phyloP scores from a whole-genome alignment of 2,888 invertebrate genomes.

The Nephrotoma appendiculata region DNA sequence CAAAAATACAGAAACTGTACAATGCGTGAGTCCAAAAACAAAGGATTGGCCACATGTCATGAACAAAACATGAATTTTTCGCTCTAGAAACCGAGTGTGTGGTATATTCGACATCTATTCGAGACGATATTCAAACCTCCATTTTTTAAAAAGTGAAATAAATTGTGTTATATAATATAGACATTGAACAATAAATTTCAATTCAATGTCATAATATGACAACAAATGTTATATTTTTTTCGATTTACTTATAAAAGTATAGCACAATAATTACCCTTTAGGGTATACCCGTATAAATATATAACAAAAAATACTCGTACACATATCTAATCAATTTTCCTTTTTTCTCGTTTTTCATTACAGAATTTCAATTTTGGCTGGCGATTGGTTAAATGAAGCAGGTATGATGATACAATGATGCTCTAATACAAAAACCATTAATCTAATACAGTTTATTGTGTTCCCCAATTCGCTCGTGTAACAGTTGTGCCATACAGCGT shows the following conservation, averaged over 20 bases:
- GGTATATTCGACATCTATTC: too few relatives aligned
- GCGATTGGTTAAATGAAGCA: not conserved
- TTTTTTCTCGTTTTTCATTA: not conserved
- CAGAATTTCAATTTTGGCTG: not conserved
- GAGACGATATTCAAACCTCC: too few relatives aligned
- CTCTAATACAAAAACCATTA: not conserved
- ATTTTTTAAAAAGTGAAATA: too few relatives aligned
- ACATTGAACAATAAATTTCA: not conserved
- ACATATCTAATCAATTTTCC: not conserved
- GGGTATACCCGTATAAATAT: not conserved
- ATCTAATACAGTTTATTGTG: not conserved
- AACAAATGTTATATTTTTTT: not conserved
- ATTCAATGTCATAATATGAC: not conserved
- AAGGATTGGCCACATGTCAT: too few relatives aligned
- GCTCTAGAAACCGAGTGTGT: too few relatives aligned
- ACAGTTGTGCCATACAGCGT: not conserved
- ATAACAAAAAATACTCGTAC: not conserved
- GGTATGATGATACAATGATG: not conserved
- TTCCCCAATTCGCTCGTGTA: not conserved
- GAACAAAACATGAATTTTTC: too few relatives aligned
- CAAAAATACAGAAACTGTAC: too few relatives aligned
- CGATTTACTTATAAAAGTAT: not conserved
- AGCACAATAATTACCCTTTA: not conserved
- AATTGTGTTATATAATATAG: too few relatives aligned
- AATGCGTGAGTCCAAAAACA: too few relatives aligned